phyloP scores from a whole-genome alignment of 2,797 vertebrate species.

The Lacerta viridis region DNA sequence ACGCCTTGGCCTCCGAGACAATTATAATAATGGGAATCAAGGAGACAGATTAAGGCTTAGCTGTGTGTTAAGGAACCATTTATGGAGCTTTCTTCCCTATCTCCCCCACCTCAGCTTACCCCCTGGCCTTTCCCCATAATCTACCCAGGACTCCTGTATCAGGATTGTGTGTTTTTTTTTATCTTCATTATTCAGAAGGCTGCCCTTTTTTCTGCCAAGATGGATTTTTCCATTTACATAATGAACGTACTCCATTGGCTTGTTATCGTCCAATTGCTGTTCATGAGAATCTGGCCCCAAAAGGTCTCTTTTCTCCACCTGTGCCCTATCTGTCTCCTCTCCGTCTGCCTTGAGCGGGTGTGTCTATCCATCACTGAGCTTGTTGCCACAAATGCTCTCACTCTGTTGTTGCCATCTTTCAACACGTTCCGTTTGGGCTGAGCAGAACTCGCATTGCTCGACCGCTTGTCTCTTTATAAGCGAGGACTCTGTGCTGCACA shows the following conservation, averaged over 20 bases:
- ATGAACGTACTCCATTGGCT: not conserved
- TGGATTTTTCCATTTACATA: not conserved
- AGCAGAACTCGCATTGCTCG: not conserved
- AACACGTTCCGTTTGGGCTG: not conserved
- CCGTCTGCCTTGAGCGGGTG: not conserved
- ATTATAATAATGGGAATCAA: not conserved
- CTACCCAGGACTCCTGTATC: not conserved
- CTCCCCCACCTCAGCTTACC: fast-evolving
- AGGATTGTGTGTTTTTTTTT: slow-evolving; percentile 19
- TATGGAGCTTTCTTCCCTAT: not conserved
- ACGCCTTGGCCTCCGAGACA: not conserved
- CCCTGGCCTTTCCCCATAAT: not conserved
- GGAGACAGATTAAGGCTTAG: fast-evolving
- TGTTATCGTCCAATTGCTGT: not conserved
- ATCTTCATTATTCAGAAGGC: slow-evolving; percentile 1
- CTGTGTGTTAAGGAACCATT: not conserved
- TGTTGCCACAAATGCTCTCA: not conserved
- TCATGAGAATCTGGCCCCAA: not conserved
- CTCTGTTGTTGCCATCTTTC: not conserved
- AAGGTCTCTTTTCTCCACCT: not conserved
- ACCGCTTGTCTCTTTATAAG: not conserved
- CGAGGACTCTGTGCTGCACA: not conserved
- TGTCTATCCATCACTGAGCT: not conserved
- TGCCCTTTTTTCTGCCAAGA: not conserved
- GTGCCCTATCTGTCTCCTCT: no score